Base-by-base conservation (phyloP, 2,888 invertebrate genomes). In the Dicranocentrus wangi region DNA sequence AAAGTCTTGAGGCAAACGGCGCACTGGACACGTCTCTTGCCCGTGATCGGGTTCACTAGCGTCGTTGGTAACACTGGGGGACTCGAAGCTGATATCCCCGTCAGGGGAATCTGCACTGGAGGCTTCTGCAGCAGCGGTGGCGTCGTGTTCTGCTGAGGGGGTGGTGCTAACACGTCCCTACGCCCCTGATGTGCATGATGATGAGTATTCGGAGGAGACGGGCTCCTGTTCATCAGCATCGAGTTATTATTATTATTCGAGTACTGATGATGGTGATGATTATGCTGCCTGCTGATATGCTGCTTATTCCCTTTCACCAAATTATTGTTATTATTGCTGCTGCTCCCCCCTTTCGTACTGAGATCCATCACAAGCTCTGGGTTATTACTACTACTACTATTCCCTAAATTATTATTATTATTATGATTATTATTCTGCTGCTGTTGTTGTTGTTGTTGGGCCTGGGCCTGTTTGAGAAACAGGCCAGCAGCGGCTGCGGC, bases 1-100 rank as follows among this genome's bases (percentile, higher is more conserved):
- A 99, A 99, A 96, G 87, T 97, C 91, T 86, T 97, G 87, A 97
- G 96, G 89, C 99, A 99, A 88, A 98, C 97, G 87, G 98, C 97
- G 89, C 99, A 99, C 89, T 98, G 96, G 1, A 99, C 98, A 85
- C 98, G 92, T 88, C 98, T 98, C 89, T 99, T 99, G 0, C 96
- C 96, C 0, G 96, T 96, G 0, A 95, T 93, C 0, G 96, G 96
- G 88, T 96, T 96, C 27, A 96, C 95, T 85, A 96, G 95, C 86
- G 96, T 94, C 0, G 95, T 95, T 15, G 96, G 96, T 2, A 77
- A 32, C 23, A 77, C 76, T 77, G 94, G 91, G 0, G 95, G 95
- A 66, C 88, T 88, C 94, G 93, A 92, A 87, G 94, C 94, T 32
- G 94, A 91, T 89, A 95, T 95, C 1, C 55, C 65, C 17, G 75